These are phyloP conservation scores for Atrichornis clamosus DNA, from an alignment of 2,113 vertebrate genomes.

Conservation along the genomic window DNA sequence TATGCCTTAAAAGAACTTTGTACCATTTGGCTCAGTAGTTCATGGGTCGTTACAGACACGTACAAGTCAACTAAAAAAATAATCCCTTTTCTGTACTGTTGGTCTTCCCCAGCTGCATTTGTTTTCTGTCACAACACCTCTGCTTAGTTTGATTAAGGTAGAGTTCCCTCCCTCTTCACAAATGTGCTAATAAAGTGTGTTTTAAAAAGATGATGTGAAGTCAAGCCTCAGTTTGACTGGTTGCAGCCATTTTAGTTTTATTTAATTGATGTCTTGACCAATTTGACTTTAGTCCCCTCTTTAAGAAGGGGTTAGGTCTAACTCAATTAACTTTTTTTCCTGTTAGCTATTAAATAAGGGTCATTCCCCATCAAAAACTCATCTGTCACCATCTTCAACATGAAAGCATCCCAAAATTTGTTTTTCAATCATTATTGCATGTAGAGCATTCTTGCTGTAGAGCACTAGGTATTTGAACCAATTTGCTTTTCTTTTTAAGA, in stretches of 20 bases:
- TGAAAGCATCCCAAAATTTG: background rate
- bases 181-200: background rate
- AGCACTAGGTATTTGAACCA: background rate
- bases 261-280: background rate
- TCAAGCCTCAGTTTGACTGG: background rate
- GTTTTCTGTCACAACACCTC: background rate
- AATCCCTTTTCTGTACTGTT: background rate
- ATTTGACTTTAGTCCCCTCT: background rate
- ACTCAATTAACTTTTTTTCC: background rate
- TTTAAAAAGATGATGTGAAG: background rate
- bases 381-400: background rate
- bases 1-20: background rate
- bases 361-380: background rate
- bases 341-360: background rate
- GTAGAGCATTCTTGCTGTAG: background rate
- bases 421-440: background rate
- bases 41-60: background rate
- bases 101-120: background rate
- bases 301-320: background rate
- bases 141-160: background rate
- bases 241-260: background rate
- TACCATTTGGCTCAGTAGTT: background rate
- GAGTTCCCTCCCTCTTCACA: background rate
- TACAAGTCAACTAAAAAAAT: background rate
- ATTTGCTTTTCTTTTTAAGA: background rate